Evolutionary conservation across 2,113 vertebrate genomes (phyloP).

Genomic region (Etia nguti): DNA sequence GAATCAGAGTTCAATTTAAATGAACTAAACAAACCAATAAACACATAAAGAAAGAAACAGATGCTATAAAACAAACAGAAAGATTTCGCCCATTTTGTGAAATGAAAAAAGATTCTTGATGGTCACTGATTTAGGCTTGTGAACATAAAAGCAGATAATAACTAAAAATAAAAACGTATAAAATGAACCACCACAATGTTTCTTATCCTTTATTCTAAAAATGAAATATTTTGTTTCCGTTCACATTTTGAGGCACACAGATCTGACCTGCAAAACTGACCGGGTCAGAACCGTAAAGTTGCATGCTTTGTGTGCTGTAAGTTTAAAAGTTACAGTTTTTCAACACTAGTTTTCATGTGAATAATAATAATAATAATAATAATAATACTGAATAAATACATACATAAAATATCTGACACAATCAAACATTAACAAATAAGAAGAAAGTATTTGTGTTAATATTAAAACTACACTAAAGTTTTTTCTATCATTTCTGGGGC

Average conservation of each 20-base stretch:
- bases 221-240: not conserved
- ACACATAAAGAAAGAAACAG: not conserved
- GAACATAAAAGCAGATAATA: not conserved
- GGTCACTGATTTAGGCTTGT: not conserved
- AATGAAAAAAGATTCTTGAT: not conserved
- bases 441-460: not conserved
- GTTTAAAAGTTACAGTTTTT: not conserved
- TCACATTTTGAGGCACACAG: not conserved
- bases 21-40: not conserved
- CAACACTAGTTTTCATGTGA: accelerated
- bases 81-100: not conserved
- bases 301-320: not conserved
- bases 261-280: not conserved
- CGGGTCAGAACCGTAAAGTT: not conserved
- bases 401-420: not conserved
- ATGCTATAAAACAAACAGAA: not conserved
- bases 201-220: not conserved
- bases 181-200: not conserved
- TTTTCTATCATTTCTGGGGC: not conserved
- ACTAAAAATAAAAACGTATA: not conserved
- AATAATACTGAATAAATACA: not conserved
- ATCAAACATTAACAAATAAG: not conserved
- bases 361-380: not conserved
- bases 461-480: not conserved
- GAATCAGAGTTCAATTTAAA: no score